phyloP scores from a whole-genome alignment of 2,113 vertebrate genomes.

The Saguinus midas region DNA sequence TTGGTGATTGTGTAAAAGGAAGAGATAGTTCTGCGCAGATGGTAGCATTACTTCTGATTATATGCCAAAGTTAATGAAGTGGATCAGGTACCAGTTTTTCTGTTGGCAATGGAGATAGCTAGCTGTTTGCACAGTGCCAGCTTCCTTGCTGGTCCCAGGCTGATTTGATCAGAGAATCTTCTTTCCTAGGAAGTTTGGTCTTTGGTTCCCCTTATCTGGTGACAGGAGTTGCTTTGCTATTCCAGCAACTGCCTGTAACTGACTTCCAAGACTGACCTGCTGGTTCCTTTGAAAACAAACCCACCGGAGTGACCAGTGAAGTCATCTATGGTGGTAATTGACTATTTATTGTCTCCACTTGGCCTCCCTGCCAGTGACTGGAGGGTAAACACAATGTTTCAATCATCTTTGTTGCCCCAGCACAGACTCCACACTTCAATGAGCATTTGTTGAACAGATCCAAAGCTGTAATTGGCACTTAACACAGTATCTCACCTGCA shows the following conservation, averaged over 20 bases:
- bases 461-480: neutral
- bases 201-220: neutral
- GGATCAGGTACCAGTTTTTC: neutral
- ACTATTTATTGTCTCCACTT: neutral
- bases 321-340: neutral
- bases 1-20: neutral
- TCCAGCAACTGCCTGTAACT: neutral
- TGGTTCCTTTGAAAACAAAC: neutral
- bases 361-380: neutral
- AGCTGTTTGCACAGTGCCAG: neutral
- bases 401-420: neutral
- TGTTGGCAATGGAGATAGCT: neutral
- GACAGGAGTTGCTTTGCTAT: neutral
- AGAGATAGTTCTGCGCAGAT: neutral
- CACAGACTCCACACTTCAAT: neutral
- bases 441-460: neutral
- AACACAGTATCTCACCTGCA: neutral
- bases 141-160: neutral
- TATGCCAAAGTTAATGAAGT: neutral
- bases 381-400: neutral
- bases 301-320: neutral
- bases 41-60: neutral
- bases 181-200: neutral
- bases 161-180: neutral
- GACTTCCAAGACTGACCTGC: neutral